These are phyloP conservation scores for Alloscopus bannaensis DNA, from an alignment of 2,888 invertebrate species.

Conservation along the genomic window DNA sequence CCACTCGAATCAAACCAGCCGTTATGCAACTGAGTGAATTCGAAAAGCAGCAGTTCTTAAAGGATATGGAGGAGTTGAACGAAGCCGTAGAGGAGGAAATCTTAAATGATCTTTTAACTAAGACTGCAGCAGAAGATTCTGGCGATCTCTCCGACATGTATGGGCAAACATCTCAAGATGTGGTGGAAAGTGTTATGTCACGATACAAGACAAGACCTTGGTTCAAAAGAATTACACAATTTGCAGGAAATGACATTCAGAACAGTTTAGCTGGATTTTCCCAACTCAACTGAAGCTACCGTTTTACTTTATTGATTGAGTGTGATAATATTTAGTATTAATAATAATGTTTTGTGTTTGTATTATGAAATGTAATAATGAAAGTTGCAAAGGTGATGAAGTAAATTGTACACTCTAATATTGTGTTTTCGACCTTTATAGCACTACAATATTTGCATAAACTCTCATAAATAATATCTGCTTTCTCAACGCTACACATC, in stretches of 20 bases:
- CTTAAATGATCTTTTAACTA: slow-evolving; percentile 20
- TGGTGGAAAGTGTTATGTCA: slow-evolving; percentile 37
- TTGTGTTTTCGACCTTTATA: too few relatives aligned
- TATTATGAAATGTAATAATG: too few relatives aligned
- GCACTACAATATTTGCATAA: too few relatives aligned
- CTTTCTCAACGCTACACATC: too few relatives aligned
- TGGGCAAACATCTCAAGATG: slow-evolving; percentile 46
- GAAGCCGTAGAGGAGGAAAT: slow-evolving; percentile 57
- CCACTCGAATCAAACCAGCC: slow-evolving; percentile 41
- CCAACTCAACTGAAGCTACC: neutral
- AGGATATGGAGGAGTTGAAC: slow-evolving; percentile 55
- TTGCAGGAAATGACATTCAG: slow-evolving; percentile 58
- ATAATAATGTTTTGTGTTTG: neutral
- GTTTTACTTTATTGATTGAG: neutral
- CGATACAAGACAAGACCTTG: slow-evolving; percentile 47
- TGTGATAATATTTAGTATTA: neutral
- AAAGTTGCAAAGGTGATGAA: too few relatives aligned
- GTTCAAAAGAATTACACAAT: slow-evolving; percentile 51
- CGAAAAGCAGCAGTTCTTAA: slow-evolving; percentile 50
- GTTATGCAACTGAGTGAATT: slow-evolving; percentile 37
- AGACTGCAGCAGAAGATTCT: neutral
- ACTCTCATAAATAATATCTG: too few relatives aligned
- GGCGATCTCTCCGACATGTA: slow-evolving; percentile 8
- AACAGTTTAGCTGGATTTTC: slow-evolving; percentile 1
- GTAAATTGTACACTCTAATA: too few relatives aligned